phyloP scores from a whole-genome alignment of 2,113 vertebrate genomes.

The Carassius gibelio region DNA sequence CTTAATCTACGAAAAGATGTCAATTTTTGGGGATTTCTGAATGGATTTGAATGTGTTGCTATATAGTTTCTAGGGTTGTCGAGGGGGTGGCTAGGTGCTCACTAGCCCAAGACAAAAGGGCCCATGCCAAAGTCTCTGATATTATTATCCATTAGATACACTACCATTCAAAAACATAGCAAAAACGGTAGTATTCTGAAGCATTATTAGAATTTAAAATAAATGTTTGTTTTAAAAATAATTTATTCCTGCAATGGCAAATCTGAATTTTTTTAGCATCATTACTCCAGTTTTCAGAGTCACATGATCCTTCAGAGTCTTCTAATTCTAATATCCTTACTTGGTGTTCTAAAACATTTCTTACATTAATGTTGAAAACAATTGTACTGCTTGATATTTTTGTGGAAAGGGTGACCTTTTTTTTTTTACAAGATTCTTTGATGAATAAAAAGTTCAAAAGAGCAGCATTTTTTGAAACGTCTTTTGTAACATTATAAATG shows the following conservation, averaged over 20 bases:
- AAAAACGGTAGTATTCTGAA: not conserved
- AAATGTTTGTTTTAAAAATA: not conserved
- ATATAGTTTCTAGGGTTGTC: not conserved
- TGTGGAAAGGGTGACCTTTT: not conserved
- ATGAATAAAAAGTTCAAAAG: not conserved
- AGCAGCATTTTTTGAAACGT: not conserved
- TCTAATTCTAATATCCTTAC: not conserved
- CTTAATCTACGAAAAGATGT: slow-evolving; percentile 5
- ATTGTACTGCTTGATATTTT: not conserved
- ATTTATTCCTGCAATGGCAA: not conserved
- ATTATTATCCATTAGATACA: not conserved
- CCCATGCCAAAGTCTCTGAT: not conserved
- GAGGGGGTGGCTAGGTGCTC: not conserved
- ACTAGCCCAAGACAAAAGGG: not conserved
- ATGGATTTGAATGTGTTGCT: not conserved
- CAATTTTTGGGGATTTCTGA: not conserved
- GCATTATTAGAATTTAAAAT: not conserved
- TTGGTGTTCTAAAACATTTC: not conserved
- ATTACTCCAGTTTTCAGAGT: not conserved
- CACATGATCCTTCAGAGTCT: not conserved
- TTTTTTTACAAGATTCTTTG: not conserved
- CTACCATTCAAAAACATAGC: not conserved
- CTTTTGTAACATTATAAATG: not conserved
- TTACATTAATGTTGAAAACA: not conserved
- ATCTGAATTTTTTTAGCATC: not conserved